Evolutionary conservation across 2,797 vertebrate species (phyloP).

Genomic region (Hybognathus amarus): DNA sequence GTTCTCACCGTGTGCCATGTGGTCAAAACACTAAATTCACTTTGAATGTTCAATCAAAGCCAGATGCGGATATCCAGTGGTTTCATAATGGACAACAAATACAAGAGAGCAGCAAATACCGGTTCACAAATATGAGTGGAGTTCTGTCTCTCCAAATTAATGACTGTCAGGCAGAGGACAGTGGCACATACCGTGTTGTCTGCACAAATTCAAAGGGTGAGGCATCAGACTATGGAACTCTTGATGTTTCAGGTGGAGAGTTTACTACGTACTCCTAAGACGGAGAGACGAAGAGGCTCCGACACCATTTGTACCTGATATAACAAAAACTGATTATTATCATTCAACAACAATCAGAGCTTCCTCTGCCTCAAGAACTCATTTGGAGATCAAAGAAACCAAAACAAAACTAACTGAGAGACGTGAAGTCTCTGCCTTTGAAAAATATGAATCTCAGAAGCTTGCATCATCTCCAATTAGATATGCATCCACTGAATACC

Average conservation of each 20-base stretch:
- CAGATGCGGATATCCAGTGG: conserved; percentile 90
- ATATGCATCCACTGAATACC: conserved; percentile 66
- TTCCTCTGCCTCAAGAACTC: conserved; percentile 85
- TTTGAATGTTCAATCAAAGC: conserved; percentile 94
- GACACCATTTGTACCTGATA: conserved; percentile 85
- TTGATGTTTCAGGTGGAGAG: conserved; percentile 91
- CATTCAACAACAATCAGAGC: conserved; percentile 88
- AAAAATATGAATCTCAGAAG: conserved; percentile 79
- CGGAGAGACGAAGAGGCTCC: conserved; percentile 89
- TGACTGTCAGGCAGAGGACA: conserved; percentile 92
- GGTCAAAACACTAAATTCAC: conserved; percentile 95
- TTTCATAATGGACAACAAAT: conserved; percentile 90
- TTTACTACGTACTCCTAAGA: conserved; percentile 89
- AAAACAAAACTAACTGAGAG: conserved; percentile 86
- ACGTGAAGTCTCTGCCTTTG: conserved; percentile 81
- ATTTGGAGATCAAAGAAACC: conserved; percentile 86
- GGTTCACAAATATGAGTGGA: conserved; percentile 90
- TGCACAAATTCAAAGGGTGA: conserved; percentile 95
- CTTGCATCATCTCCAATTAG: conserved; percentile 74
- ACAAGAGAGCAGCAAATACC: conserved; percentile 88
- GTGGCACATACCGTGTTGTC: conserved; percentile 92
- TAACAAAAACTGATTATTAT: conserved; percentile 89
- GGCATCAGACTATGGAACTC: conserved; percentile 94
- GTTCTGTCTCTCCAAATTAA: conserved; percentile 92
- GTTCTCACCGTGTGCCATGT: conserved; percentile 91